These are phyloP conservation scores for Tolmerus cingulatus DNA, from an alignment of 2,888 invertebrate species.

Conservation along the genomic window DNA sequence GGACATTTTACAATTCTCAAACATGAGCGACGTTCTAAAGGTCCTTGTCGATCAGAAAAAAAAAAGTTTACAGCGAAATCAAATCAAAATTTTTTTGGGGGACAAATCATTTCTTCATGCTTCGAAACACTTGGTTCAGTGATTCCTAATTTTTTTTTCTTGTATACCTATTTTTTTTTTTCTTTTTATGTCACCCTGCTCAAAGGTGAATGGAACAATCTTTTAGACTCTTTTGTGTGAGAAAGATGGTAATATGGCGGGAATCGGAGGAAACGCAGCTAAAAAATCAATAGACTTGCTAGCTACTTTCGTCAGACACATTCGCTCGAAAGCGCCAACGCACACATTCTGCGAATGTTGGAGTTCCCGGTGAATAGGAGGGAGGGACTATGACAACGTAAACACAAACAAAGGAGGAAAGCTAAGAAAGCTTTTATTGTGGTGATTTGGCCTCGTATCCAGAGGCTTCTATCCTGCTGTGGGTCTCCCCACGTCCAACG, in stretches of 20 bases:
- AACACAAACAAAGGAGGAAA: constrained; percentile 28
- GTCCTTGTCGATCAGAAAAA: not conserved
- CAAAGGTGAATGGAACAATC: constrained; percentile 36
- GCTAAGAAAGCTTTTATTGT: constrained; percentile 37
- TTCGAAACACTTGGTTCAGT: not conserved
- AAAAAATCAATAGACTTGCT: constrained; percentile 32
- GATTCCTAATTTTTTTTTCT: not conserved
- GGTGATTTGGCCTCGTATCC: constrained; percentile 30
- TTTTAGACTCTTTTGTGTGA: not conserved
- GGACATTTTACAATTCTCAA: not conserved
- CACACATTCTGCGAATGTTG: not conserved
- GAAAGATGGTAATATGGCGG: constrained; percentile 14
- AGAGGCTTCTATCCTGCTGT: not conserved
- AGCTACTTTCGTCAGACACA: not conserved
- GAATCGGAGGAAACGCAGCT: constrained; percentile 6
- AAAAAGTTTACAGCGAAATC: not conserved
- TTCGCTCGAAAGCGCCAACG: not conserved
- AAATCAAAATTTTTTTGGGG: not conserved
- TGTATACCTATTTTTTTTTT: not conserved
- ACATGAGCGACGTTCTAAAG: not conserved
- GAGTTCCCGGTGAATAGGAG: not conserved
- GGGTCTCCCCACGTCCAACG: not conserved
- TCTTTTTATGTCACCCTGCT: not conserved
- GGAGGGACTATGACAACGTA: constrained; percentile 16
- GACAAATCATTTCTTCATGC: not conserved